phyloP scores from a whole-genome alignment of 1,140 invertebrate species.

The Paralvinella palmiformis region DNA sequence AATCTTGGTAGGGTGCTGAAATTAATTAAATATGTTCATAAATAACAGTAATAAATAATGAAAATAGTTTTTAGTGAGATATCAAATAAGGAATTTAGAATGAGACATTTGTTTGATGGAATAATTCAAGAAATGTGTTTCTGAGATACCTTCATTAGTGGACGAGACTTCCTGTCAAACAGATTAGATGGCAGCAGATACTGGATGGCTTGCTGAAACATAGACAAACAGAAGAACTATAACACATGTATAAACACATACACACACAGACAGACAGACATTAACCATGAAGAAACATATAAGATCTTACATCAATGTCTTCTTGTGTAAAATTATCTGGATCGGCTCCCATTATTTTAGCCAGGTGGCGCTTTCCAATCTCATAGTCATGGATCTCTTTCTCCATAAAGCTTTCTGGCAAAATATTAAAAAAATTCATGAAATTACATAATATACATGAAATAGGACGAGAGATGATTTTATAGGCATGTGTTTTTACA shows the following conservation, averaged over 20 bases:
- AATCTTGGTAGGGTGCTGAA: no score
- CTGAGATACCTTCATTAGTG: slow-evolving; percentile 62
- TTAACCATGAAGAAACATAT: background rate
- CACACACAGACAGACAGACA: background rate
- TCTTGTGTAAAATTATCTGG: slow-evolving; percentile 77
- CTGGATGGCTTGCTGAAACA: slow-evolving; percentile 70
- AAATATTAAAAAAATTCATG: slow-evolving; percentile 8
- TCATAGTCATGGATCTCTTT: slow-evolving; percentile 75
- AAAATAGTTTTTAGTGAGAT: no score
- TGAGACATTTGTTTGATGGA: no score
- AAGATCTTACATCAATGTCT: slow-evolving; percentile 70
- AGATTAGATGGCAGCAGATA: slow-evolving; percentile 91
- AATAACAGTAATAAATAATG: no score
- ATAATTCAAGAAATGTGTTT: no score
- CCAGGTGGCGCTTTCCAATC: slow-evolving; percentile 87
- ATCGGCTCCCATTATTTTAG: slow-evolving; percentile 97
- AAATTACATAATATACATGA: background rate
- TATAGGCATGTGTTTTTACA: no score
- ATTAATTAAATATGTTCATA: no score
- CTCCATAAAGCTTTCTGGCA: slow-evolving; percentile 74
- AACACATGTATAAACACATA: slow-evolving; percentile 3
- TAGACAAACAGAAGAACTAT: slow-evolving; percentile 4
- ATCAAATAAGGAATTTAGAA: no score
- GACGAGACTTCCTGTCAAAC: slow-evolving; percentile 71
- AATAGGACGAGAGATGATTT: no score